These are phyloP conservation scores for Cynopterus brachyotis DNA, from an alignment of 2,113 vertebrate species.

Conservation along the genomic window DNA sequence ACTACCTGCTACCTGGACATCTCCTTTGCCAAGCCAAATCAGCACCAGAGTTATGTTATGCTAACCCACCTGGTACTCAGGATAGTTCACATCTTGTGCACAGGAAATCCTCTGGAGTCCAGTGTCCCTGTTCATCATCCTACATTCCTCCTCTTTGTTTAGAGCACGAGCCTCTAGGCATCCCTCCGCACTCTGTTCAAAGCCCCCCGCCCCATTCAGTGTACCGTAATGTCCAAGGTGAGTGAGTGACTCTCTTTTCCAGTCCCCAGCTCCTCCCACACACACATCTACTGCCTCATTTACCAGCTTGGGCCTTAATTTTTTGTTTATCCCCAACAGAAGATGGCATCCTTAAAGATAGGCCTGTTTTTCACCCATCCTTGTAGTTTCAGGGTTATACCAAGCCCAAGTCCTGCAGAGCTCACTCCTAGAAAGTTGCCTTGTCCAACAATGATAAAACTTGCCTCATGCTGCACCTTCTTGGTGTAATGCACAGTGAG, in stretches of 20 bases:
- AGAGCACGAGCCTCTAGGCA: not conserved
- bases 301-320: not conserved
- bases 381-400: not conserved
- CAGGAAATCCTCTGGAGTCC: not conserved
- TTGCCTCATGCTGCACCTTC: not conserved
- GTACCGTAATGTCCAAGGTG: not conserved
- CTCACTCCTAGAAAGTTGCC: not conserved
- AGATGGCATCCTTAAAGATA: not conserved
- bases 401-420: not conserved
- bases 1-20: not conserved
- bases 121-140: not conserved
- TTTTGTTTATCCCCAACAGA: not conserved
- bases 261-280: not conserved
- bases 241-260: not conserved
- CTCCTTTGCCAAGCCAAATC: not conserved
- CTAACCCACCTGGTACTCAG: too few species aligned
- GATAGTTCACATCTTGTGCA: not conserved
- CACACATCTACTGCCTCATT: not conserved
- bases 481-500: accelerated
- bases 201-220: not conserved
- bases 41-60: not conserved
- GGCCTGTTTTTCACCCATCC: not conserved
- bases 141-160: not conserved
- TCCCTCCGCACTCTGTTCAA: not conserved
- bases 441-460: not conserved